Conservation (phyloP, 2,888 invertebrate species). For the Dione vanillae region DNA sequence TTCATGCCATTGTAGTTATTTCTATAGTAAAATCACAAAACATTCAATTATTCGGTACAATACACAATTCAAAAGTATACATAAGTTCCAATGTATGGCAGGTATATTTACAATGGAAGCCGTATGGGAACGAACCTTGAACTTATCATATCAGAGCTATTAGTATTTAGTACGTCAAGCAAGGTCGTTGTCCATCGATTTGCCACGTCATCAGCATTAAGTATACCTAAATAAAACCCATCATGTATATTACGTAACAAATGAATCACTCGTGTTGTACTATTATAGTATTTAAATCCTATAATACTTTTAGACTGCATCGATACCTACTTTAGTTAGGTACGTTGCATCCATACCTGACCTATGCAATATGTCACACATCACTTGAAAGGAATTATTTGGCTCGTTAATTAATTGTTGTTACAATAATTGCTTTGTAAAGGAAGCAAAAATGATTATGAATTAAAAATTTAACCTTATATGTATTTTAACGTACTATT, state of each 20-base stretch:
- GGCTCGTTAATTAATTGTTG: conserved; percentile 4
- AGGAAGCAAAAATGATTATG: neutral
- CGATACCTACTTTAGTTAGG: neutral
- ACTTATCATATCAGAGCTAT: conserved; percentile 46
- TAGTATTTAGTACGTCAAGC: conserved; percentile 41
- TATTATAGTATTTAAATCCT: conserved; percentile 23
- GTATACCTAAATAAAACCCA: conserved; percentile 25
- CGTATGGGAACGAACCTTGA: conserved; percentile 44
- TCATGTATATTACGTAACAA: conserved; percentile 30
- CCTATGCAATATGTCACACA: conserved; percentile 9
- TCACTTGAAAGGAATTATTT: conserved; percentile 9
- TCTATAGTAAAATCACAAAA: conserved; percentile 16
- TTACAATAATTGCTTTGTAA: neutral
- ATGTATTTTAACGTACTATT: neutral
- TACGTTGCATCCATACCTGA: conserved; percentile 14
- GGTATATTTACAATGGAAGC: conserved; percentile 34
- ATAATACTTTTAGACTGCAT: conserved; percentile 12
- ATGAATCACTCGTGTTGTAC: conserved; percentile 27
- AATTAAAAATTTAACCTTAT: neutral
- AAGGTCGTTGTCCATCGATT: conserved; percentile 45
- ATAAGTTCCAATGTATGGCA: conserved; percentile 1
- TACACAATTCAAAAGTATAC: conserved; percentile 19
- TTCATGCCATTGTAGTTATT: neutral
- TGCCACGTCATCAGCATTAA: conserved; percentile 40
- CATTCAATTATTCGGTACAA: conserved; percentile 28